Evolutionary conservation across 2,888 invertebrate genomes (phyloP), one percentile per base, ranked within the genome.

Genomic region (Sphaerophoria taeniata): DNA sequence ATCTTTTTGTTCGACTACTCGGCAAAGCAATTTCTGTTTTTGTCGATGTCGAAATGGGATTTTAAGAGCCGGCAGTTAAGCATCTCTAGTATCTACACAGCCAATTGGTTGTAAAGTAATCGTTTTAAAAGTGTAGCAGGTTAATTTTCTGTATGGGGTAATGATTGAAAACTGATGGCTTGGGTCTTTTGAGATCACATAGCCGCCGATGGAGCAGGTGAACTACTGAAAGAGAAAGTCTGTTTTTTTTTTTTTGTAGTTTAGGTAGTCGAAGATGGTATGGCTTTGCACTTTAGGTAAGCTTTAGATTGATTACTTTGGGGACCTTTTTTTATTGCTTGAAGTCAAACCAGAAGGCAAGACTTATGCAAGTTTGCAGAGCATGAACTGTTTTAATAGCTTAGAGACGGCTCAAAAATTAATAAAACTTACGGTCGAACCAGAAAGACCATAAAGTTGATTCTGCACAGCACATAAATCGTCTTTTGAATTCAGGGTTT

Each of bases 101-200:
- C 53, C 56, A 34, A 49, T 63, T 45, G 67, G 51, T 67, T 16
- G 67, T 39, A 55, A 67, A 49, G 75, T 72, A 80, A 75, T 80
- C 65, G 70, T 80, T 80, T 80, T 70, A 56, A 39, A 84, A 84
- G 72, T 84, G 84, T 80, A 80, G 80, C 80, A 80, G 80, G 69
- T 80, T 84, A 73, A 72, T 81, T 71, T 77, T 51, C 56, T 31
- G 24, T 39, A 6, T 12, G 39, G 12, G 31, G 31, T 81, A 82
- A 84, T 75, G 74, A 84, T 71, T 71, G 74, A 71, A 61, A 31
- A 49, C 47, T 51, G 75, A 49, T 61, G 9, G 34, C 6, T 24
- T 6, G 6, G 2, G 31, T 43, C n/a, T 43, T 61, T 63, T 31
- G 24, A 39, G 36, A 51, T 71, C 56, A 31, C 24, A 4, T 11